Conservation (phyloP, 92 coral and sea anemone species). For the Siderastrea siderea region DNA sequence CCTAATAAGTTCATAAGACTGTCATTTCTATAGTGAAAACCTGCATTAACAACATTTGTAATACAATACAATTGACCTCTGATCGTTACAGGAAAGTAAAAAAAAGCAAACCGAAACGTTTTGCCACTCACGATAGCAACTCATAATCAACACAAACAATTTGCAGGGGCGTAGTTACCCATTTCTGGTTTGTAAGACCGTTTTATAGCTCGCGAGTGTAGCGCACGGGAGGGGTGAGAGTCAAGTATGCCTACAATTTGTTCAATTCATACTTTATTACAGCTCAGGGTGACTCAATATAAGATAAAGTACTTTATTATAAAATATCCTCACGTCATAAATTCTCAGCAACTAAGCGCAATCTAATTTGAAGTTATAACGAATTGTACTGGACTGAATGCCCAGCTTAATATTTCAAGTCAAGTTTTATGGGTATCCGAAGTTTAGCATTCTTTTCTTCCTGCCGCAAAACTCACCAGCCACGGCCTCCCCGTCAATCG, state of each 20-base stretch:
- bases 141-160: too few species aligned
- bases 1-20: too few species aligned
- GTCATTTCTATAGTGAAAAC: too few species aligned
- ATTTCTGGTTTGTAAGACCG: background rate
- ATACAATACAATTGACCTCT: too few species aligned
- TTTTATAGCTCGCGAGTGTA: background rate
- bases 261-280: slow-evolving; percentile 6
- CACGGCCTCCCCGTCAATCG: slow-evolving; percentile 28
- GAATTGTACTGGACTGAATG: slow-evolving; percentile 11
- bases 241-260: background rate
- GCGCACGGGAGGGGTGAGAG: background rate
- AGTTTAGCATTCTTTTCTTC: slow-evolving; percentile 27
- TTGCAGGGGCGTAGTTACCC: too few species aligned
- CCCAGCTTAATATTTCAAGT: slow-evolving; percentile 1
- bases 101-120: too few species aligned
- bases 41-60: too few species aligned
- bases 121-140: too few species aligned
- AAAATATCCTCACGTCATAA: background rate
- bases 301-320: background rate
- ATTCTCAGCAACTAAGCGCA: slow-evolving; percentile 5
- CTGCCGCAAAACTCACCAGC: slow-evolving; percentile 24
- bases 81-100: too few species aligned
- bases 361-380: background rate
- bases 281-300: background rate
- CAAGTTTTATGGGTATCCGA: slow-evolving; percentile 21